phyloP scores from a whole-genome alignment of 1,140 invertebrate genomes.

The Apis dorsata region DNA sequence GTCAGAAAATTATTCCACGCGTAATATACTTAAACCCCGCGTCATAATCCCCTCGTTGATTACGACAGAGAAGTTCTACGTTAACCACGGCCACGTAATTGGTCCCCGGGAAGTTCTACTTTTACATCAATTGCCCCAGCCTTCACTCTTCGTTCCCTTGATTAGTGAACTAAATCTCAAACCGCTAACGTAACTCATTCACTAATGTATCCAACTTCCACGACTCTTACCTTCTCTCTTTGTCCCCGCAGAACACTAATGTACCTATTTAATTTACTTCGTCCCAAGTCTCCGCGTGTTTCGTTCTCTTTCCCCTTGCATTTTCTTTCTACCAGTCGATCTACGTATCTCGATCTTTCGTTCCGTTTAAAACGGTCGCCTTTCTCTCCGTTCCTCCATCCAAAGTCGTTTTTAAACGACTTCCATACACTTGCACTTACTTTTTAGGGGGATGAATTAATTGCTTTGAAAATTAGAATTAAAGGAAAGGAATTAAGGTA shows the following conservation, averaged over 20 bases:
- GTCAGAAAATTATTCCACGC: slow-evolving; percentile 33
- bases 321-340: not conserved
- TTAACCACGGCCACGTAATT: slow-evolving; percentile 32
- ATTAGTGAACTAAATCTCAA: slow-evolving; percentile 52
- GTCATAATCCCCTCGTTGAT: slow-evolving; percentile 41
- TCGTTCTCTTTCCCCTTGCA: not conserved
- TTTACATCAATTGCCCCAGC: slow-evolving; percentile 37
- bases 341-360: not conserved
- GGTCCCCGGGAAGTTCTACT: slow-evolving; percentile 46
- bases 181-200: slow-evolving; percentile 49
- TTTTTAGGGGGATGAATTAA: not conserved
- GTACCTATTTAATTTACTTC: slow-evolving; percentile 37
- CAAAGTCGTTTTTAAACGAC: not conserved
- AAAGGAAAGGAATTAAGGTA: not conserved
- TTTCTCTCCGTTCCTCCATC: not conserved
- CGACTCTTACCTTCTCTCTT: slow-evolving; percentile 14
- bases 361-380: not conserved
- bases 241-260: not conserved
- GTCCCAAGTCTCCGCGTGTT: not conserved
- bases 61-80: slow-evolving; percentile 23
- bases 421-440: not conserved
- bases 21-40: slow-evolving; percentile 31
- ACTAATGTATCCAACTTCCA: slow-evolving; percentile 48
- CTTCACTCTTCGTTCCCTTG: slow-evolving; percentile 47
- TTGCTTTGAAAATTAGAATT: not conserved